These are phyloP conservation scores for Buphagus erythrorhynchus DNA, from an alignment of 2,797 vertebrate species.

Conservation along the genomic window DNA sequence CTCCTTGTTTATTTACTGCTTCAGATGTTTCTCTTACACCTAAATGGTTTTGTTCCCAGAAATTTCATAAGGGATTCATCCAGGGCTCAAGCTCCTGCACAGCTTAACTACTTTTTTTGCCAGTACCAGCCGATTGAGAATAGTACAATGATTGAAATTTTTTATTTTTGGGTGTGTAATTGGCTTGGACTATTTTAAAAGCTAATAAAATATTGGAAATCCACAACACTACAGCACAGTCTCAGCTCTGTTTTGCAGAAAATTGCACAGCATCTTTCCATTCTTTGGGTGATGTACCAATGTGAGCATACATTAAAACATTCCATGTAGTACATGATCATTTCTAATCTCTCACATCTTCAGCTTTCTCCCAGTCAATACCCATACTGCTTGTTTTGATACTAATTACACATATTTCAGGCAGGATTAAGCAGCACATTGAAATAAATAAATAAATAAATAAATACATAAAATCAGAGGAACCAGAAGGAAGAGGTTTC, in stretches of 20 bases:
- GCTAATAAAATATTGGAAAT: not conserved
- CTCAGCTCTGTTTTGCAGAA: not conserved
- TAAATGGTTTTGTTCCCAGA: not conserved
- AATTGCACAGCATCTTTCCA: not conserved
- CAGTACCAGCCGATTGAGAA: not conserved
- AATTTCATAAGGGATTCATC: not conserved
- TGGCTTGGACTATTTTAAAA: constrained; percentile 5
- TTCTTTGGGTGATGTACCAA: not conserved
- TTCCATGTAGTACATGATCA: not conserved
- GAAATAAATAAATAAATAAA: constrained; percentile 10
- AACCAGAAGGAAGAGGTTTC: constrained; percentile 68
- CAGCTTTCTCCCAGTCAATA: constrained; percentile 34
- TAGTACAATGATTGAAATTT: not conserved
- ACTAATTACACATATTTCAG: constrained; percentile 70
- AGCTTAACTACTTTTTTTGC: not conserved
- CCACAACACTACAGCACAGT: not conserved
- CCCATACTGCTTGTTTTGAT: constrained; percentile 18
- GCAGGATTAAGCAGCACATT: constrained; percentile 66
- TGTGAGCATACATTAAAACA: not conserved
- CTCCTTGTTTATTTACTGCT: not conserved
- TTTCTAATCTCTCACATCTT: constrained; percentile 44
- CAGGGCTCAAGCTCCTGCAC: not conserved
- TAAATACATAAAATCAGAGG: not conserved
- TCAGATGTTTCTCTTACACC: not conserved
- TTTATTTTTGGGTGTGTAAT: not conserved